phyloP scores from a whole-genome alignment of 2,888 invertebrate species.

The Pyrrhia umbra region DNA sequence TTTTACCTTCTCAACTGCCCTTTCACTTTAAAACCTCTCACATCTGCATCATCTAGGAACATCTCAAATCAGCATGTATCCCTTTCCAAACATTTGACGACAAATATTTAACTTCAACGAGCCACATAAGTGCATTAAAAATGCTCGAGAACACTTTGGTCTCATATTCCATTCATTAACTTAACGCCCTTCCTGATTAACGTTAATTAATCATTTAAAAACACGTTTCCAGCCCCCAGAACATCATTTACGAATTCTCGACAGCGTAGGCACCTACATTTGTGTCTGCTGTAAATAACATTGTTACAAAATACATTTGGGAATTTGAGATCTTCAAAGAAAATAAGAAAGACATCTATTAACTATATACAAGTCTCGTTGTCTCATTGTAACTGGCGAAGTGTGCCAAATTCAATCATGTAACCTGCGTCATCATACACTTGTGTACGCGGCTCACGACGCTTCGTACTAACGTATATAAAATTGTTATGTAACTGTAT shows the following conservation, averaged over 20 bases:
- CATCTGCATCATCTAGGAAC: too few relatives aligned
- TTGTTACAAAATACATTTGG: slow-evolving; percentile 15
- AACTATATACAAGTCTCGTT: slow-evolving; percentile 25
- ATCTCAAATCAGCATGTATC: too few relatives aligned
- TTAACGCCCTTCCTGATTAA: slow-evolving; percentile 59
- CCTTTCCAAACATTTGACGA: too few relatives aligned
- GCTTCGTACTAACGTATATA: slow-evolving; percentile 28
- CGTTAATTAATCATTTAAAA: slow-evolving; percentile 56
- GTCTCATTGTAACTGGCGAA: slow-evolving; percentile 37
- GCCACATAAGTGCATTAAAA: slow-evolving; percentile 25
- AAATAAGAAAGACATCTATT: slow-evolving; percentile 28
- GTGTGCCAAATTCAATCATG: slow-evolving; percentile 51
- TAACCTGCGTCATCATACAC: slow-evolving; percentile 42
- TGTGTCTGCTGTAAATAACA: slow-evolving; percentile 9
- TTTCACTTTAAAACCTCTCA: too few relatives aligned
- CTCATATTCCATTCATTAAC: slow-evolving; percentile 47
- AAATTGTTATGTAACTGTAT: slow-evolving; percentile 55
- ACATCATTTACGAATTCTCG: slow-evolving; percentile 23
- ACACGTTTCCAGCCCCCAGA: slow-evolving; percentile 44
- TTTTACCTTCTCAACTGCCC: slow-evolving; percentile 33
- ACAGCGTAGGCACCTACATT: slow-evolving; percentile 10
- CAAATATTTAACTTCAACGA: slow-evolving; percentile 34
- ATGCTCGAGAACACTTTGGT: slow-evolving; percentile 36
- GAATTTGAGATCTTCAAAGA: slow-evolving; percentile 4
- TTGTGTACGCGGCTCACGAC: slow-evolving; percentile 40